These are phyloP conservation scores for Mirza zaza DNA, from an alignment of 2,113 vertebrate genomes.

Conservation along the genomic window DNA sequence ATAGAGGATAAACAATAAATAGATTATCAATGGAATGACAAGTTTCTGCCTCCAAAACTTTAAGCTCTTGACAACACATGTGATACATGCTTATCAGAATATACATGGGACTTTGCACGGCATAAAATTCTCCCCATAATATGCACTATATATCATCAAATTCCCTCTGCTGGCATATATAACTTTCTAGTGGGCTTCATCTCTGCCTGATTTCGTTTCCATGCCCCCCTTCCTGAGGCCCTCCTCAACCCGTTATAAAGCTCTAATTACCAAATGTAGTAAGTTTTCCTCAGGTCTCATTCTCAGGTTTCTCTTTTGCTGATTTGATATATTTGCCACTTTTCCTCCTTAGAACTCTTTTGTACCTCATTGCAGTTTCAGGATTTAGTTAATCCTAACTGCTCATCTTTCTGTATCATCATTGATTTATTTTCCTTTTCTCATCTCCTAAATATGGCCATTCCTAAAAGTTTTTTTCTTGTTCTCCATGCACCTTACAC, in stretches of 20 bases:
- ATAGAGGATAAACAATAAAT: conserved; percentile 1
- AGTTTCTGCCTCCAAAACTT: conserved; percentile 5
- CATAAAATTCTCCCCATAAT: neutral
- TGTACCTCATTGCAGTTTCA: neutral
- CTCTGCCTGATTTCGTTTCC: neutral
- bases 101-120: neutral
- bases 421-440: neutral
- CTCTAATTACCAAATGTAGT: neutral
- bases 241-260: neutral
- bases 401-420: neutral
- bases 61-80: neutral
- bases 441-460: neutral
- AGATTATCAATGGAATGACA: neutral
- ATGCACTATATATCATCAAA: neutral
- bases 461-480: neutral
- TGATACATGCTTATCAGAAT: neutral
- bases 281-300: neutral
- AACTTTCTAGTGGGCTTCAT: neutral
- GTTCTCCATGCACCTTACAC: neutral
- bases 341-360: neutral
- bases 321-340: neutral
- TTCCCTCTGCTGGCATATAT: neutral
- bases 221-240: neutral
- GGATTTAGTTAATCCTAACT: neutral
- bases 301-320: neutral